Evolutionary conservation across 2,113 vertebrate genomes (phyloP).

Genomic region (Sakesphorus luctuosus): DNA sequence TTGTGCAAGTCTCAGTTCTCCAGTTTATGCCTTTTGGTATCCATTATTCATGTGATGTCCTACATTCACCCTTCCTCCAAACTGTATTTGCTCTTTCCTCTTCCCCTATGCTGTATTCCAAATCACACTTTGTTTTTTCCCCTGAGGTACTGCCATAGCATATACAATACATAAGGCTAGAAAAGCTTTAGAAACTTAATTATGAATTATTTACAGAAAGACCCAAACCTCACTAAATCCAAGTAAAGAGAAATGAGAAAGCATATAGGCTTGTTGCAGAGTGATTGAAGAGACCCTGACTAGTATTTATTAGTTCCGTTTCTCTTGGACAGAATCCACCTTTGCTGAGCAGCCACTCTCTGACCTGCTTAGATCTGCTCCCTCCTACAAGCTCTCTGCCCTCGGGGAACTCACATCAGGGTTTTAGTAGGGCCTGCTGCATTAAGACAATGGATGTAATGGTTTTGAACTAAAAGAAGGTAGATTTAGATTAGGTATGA

Average conservation of each 20-base stretch:
- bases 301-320: not conserved
- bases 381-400: not conserved
- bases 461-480: not conserved
- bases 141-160: not conserved
- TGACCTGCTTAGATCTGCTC: not conserved
- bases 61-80: not conserved
- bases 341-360: not conserved
- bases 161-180: not conserved
- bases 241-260: not conserved
- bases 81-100: not conserved
- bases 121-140: not conserved
- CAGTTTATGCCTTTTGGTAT: not conserved
- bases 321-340: not conserved
- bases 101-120: not conserved
- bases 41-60: not conserved
- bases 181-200: not conserved
- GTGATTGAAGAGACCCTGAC: not conserved
- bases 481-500: not conserved
- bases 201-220: not conserved
- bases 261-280: not conserved
- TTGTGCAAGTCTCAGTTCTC: not conserved
- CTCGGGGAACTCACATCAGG: not conserved
- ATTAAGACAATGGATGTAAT: rapidly evolving
- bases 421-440: not conserved
- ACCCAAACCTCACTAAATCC: not conserved